Base-by-base conservation (phyloP, 1,140 invertebrate genomes). In the Drosophila pallidifrons region DNA sequence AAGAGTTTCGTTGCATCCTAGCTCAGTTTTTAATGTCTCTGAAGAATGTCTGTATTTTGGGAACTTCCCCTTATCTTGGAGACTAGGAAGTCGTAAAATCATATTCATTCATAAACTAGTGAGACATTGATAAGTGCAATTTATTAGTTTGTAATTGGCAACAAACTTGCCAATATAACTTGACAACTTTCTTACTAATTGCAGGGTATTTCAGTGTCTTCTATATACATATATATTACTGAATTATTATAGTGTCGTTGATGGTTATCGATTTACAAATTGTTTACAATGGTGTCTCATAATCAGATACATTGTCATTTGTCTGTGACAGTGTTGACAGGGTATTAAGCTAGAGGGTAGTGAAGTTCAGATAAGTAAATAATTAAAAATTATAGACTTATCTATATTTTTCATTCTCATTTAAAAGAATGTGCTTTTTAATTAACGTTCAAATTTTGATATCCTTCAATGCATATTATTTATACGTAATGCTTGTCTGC, bases 1-100 rank as follows among this genome's bases (percentile, higher is more conserved):
- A 28, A 25, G 54, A 16, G 1, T 13, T 47, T 55, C 6, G 35
- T 10, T 11, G 41, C 35, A 57, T 57, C 35, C 35, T 41, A 32
- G 15, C 13, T 8, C 13, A 46, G 10, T 54, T 25, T 41, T 41
- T 41, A 6, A 6, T 32, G 5, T 6, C 6, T 32, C 30, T 38
- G 6, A 15, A 10, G 11, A 28, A 51, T 51, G n/a, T 25, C 35
- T 64, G 7, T 25, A 47, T 49, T 15, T 7, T 8, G 30, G 8
- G 41, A 46, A 35, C 10, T 41, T 32, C 28, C 15, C 13, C 1
- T 2, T 32, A 38, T 45, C 61, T 72, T 49, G 43, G 64, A 16
- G 57, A 67, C 51, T 67, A 67, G 61, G 55, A 69, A 71, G 71
- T 63, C 71, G 52, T 82, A 82, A 83, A 82, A 67, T 65, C 45